A percentile compares a stretch with the other conserved stretches of the same genome.
These are phyloP conservation scores for Chymomyza costata DNA, from an alignment of 1,140 invertebrate genomes.

Conservation along the genomic window DNA sequence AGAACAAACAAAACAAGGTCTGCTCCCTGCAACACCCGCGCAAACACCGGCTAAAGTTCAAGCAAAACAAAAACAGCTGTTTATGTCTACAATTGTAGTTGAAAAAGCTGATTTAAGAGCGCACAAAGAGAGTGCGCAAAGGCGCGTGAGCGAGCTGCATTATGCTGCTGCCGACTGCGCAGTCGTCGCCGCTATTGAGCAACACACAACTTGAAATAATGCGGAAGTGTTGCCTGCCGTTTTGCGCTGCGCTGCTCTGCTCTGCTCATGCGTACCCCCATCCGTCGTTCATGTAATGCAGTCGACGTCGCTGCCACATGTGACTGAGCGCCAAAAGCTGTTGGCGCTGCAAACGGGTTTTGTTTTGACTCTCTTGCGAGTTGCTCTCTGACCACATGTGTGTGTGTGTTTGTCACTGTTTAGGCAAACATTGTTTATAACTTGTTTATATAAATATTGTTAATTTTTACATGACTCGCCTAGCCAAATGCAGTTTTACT, in stretches of 20 bases:
- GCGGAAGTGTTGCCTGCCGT: constrained; percentile 58
- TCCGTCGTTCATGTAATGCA: constrained; percentile 55
- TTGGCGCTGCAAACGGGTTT: constrained; percentile 51
- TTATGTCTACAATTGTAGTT: constrained; percentile 4
- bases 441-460: constrained; percentile 73
- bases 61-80: constrained; percentile 73
- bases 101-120: constrained; percentile 1
- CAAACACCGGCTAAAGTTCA: constrained; percentile 66
- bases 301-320: constrained; percentile 24
- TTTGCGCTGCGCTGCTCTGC: constrained; percentile 1
- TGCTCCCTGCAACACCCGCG: not conserved
- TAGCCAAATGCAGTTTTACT: constrained; percentile 20
- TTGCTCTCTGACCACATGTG: constrained; percentile 6
- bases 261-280: constrained; percentile 39
- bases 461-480: constrained; percentile 44
- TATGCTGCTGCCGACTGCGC: constrained; percentile 16
- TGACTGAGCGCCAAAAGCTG: constrained; percentile 36
- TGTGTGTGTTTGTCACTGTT: constrained; percentile 61
- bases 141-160: constrained; percentile 10
- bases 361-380: constrained; percentile 30
- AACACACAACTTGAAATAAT: constrained; percentile 41
- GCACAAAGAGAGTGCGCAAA: constrained; percentile 12
- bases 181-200: constrained; percentile 13
- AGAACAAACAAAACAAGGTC: constrained; percentile 45
- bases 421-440: constrained; percentile 72